phyloP scores from a whole-genome alignment of 2,797 vertebrate genomes.

The Psittacula echo region DNA sequence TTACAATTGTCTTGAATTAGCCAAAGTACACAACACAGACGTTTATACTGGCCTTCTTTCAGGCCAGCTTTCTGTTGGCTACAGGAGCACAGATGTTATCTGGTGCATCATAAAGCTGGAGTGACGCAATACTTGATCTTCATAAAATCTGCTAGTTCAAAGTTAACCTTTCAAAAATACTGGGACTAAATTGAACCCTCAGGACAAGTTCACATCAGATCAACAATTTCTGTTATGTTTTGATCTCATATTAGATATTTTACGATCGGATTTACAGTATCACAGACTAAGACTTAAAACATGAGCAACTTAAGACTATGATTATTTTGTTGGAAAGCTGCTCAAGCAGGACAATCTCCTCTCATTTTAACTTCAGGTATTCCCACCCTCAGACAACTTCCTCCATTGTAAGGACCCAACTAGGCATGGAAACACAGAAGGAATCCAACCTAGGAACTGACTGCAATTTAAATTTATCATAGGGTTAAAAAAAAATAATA shows the following conservation, averaged over 20 bases:
- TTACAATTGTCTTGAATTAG: slow-evolving; percentile 7
- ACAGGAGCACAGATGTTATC: slow-evolving; percentile 11
- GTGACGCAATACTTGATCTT: neutral
- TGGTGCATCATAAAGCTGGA: neutral
- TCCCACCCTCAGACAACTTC: neutral
- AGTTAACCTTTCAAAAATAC: neutral
- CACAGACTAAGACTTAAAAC: neutral
- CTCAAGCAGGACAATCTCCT: neutral
- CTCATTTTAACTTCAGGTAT: neutral
- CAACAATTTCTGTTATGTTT: neutral
- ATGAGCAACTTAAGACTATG: neutral
- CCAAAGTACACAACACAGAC: neutral
- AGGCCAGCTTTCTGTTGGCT: neutral
- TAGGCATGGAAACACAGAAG: neutral
- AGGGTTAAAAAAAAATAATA: neutral
- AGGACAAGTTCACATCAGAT: neutral
- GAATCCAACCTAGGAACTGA: neutral
- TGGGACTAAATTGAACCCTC: neutral
- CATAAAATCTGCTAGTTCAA: neutral
- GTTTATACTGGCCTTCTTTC: slow-evolving; percentile 9
- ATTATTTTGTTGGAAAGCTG: neutral
- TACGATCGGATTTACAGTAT: neutral
- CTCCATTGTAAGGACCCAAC: neutral
- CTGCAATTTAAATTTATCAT: neutral
- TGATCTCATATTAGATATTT: neutral